Evolutionary conservation across 2,888 invertebrate genomes (phyloP), one percentile per base, ranked within the genome.

Genomic region (Eudemis profundana): DNA sequence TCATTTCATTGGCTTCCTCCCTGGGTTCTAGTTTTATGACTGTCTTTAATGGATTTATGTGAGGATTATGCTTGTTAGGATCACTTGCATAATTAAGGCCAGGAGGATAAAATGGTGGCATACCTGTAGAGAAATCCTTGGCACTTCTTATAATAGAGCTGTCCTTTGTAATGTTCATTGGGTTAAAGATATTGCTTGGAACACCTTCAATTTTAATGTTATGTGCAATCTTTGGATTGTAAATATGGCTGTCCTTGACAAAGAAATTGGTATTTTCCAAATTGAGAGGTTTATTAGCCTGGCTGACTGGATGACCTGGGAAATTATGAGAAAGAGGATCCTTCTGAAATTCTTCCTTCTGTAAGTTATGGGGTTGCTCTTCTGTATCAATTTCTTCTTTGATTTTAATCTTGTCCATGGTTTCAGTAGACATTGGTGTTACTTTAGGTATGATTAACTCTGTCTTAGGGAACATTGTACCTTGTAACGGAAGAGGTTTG

Each of bases 401-500:
- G 46, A 93, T 92, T 78, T 92, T 93, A 56, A 93, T 86, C 74
- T 91, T 92, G 54, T 93, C 92, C 67, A 92, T 83, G 47, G 81
- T 68, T 67, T 93, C 93, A 70, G 91, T 89, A 61, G 89, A 90
- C 89, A 93, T 92, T 14, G 93, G 91, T 42, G 92, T 90, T 59
- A 93, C 92, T 84, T 94, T 94, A 29, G 94, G 94, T 76, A 94
- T 94, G 69, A 94, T 94, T 68, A 94, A 87, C 83, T 94, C 94
- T 42, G 94, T 93, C 89, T 94, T 94, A 67, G 93, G 87, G 78
- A 86, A 92, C 71, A 87, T 78, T 64, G 81, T 69, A 74, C 76
- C 80, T 68, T 78, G 81, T 56, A 84, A 74, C 67, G 81, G 66
- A 36, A 82, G 77, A 27, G 86, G 77, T 76, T 87, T 82, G 27